Evolutionary conservation across 64 coral and sea anemone species (phyloP).

Genomic region (Actinia tenebrosa): DNA sequence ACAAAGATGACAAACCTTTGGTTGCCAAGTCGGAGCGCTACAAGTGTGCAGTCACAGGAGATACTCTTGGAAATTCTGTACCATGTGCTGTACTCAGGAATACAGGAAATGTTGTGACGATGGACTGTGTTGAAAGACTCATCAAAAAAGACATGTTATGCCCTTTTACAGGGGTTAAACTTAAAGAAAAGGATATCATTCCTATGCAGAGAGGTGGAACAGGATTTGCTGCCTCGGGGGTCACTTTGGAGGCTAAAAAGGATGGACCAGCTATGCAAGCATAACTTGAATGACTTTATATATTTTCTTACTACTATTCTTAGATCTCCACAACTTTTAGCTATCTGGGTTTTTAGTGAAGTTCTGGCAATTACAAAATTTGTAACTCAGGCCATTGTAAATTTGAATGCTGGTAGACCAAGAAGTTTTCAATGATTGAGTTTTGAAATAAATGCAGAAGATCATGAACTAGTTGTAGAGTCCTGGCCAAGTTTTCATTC

Average conservation of each 20-base stretch:
- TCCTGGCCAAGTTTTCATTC: too few relatives aligned
- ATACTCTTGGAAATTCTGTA: constrained; percentile 89
- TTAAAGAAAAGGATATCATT: constrained; percentile 93
- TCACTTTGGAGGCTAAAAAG: constrained; percentile 84
- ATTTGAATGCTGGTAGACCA: too few relatives aligned
- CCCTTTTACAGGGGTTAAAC: constrained; percentile 79
- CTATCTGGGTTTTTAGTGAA: too few relatives aligned
- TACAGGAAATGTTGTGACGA: constrained; percentile 90
- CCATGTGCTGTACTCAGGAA: constrained; percentile 96
- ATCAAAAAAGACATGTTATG: constrained; percentile 98
- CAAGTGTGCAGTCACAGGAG: constrained; percentile 91
- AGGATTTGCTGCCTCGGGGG: constrained; percentile 91
- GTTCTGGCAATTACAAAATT: too few relatives aligned
- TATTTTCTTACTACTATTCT: too few relatives aligned
- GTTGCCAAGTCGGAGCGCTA: constrained; percentile 79
- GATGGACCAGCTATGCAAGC: constrained; percentile 82
- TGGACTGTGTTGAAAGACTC: constrained; percentile 96
- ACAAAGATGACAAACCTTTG: constrained; percentile 66
- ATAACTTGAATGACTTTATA: not conserved
- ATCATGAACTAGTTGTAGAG: too few relatives aligned
- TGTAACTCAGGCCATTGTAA: too few relatives aligned
- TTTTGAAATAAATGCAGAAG: too few relatives aligned
- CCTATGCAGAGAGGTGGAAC: constrained; percentile 94
- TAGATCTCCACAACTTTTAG: too few relatives aligned
- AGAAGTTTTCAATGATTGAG: too few relatives aligned